Base-by-base conservation (phyloP, 2,797 vertebrate genomes). In the Ciconia nigra region DNA sequence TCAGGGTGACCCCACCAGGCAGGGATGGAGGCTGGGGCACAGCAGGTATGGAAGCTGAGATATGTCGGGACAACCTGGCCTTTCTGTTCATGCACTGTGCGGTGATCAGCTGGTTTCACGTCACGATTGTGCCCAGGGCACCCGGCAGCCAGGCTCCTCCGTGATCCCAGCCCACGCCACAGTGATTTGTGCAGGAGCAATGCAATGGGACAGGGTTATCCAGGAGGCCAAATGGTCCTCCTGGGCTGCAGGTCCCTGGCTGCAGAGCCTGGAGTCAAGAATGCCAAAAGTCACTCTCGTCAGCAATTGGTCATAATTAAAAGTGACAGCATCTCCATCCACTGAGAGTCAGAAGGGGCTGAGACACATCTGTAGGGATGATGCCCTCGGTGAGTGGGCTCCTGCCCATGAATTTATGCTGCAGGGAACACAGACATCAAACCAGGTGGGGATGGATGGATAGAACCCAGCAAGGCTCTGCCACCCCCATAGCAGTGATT, bases 41-140 rank as follows among this genome's bases (percentile, higher is more conserved):
- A 41, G 39, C n/a, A 59, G 24, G 13, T 29, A 10, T 44, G 49
- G 83, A 54, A 81, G 33, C 17, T 62, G 70, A 46, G 61, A 26
- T 51, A 17, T 18, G 3, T 18, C 0, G 0, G 35, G 52, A 16
- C 54, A 81, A 11, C 13, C 3, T 20, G 58, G 10, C 5, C 37
- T 42, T 65, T 51, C 46, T 73, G 29, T 5, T 58, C 20, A 9
- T 16, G 39, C 10, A 6, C 17, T 52, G 51, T 44, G 63, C n/a
- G 4, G n/a, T 6, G 7, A 46, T 49, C 26, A 33, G 14, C 26
- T 28, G 42, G 28, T 29, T 37, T 70, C 19, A 5, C 47, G 47
- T 24, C 69, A 10, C 0, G 1, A 4, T 39, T 59, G 44, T 59
- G 62, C 54, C 41, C 41, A 35, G 57, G 61, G 35, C 51, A 73